Evolutionary conservation across 2,797 vertebrate genomes (phyloP).

Genomic region (Vultur gryphus): DNA sequence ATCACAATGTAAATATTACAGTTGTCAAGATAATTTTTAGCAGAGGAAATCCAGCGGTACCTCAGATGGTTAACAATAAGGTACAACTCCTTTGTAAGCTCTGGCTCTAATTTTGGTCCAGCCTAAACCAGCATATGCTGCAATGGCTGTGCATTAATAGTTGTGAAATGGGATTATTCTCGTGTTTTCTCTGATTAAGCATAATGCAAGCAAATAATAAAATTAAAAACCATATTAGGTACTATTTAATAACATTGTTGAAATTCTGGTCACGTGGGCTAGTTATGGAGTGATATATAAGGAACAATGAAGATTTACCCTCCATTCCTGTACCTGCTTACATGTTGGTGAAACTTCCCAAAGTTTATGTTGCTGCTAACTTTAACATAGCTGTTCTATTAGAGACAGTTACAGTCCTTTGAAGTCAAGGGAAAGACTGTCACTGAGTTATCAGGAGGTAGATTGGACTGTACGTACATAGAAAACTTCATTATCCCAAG

Average conservation of each 20-base stretch:
- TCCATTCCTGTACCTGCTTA: background rate
- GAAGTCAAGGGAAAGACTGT: background rate
- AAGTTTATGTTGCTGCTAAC: background rate
- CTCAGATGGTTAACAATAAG: background rate
- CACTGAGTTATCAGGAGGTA: background rate
- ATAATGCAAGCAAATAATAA: background rate
- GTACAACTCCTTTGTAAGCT: background rate
- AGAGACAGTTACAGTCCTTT: background rate
- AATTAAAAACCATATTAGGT: background rate
- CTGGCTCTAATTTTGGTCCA: background rate
- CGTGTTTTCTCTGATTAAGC: background rate
- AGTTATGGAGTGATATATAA: background rate
- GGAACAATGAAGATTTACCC: background rate
- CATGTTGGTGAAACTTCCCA: background rate
- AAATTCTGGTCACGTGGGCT: background rate
- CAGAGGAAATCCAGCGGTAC: background rate
- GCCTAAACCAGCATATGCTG: background rate
- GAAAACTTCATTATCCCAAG: background rate
- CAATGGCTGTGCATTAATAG: background rate
- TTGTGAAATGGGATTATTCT: background rate
- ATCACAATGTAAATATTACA: background rate
- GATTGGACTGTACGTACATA: background rate
- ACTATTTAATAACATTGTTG: background rate
- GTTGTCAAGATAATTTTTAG: background rate
- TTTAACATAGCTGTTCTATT: background rate